Percentiles rank a stretch among this genome's conserved stretches.
Conservation (phyloP, 2,888 invertebrate species). For the Tachina grossa region DNA sequence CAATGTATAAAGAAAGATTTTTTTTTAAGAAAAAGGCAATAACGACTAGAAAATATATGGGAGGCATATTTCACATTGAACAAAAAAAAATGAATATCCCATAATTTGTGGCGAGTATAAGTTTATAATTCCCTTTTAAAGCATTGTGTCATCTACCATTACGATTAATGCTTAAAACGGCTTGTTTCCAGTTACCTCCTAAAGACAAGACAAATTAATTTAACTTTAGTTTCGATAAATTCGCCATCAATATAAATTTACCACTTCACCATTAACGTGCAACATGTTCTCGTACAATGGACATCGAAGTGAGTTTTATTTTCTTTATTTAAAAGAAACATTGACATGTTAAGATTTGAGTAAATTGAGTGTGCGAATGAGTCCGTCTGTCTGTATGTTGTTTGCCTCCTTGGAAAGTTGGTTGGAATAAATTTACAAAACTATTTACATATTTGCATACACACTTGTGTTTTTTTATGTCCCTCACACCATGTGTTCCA, state of each 20-base stretch:
- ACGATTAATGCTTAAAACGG: constrained; percentile 46
- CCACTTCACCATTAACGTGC: constrained; percentile 20
- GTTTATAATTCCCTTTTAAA: constrained; percentile 1
- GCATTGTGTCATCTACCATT: constrained; percentile 47
- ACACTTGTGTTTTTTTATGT: constrained; percentile 35
- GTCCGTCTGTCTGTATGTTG: not conserved
- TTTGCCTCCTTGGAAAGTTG: constrained; percentile 5
- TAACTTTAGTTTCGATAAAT: constrained; percentile 81
- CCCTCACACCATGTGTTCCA: constrained; percentile 54
- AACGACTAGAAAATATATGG: not conserved
- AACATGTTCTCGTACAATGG: constrained; percentile 19
- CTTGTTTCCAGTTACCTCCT: constrained; percentile 46
- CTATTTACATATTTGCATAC: constrained; percentile 35
- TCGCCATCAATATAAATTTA: constrained; percentile 75
- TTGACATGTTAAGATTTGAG: constrained; percentile 52
- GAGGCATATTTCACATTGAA: not conserved
- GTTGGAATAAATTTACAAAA: constrained; percentile 44
- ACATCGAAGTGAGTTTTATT: constrained; percentile 15
- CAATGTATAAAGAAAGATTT: constrained; percentile 46
- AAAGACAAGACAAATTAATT: constrained; percentile 80
- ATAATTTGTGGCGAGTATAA: not conserved
- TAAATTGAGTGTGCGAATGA: constrained; percentile 39
- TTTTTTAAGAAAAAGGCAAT: not conserved
- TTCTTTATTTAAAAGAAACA: constrained; percentile 49
- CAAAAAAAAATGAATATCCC: not conserved